phyloP scores from a whole-genome alignment of 2,888 invertebrate species.

The Hirtodrosophila alboralis region DNA sequence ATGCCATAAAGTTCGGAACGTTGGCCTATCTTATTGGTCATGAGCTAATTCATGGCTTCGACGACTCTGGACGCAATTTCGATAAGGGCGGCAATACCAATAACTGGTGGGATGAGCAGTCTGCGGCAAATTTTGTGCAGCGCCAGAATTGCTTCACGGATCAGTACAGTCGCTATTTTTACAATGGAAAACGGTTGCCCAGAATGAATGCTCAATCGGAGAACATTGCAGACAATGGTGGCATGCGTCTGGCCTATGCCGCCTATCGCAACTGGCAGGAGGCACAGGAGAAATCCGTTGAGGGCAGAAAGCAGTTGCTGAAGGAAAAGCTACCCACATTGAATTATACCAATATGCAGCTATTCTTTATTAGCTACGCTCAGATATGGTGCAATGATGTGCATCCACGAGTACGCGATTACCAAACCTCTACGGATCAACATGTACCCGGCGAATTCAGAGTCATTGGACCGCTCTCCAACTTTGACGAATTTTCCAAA shows the following conservation, averaged over 20 bases:
- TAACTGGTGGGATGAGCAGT: constrained; percentile 79
- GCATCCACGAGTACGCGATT: constrained; percentile 34
- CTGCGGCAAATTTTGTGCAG: constrained; percentile 57
- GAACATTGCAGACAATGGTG: constrained; percentile 83
- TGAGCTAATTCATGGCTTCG: constrained; percentile 81
- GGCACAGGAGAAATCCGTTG: constrained; percentile 12
- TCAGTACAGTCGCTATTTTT: constrained; percentile 73
- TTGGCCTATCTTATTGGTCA: constrained; percentile 77
- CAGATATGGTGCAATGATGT: constrained; percentile 81
- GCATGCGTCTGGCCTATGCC: constrained; percentile 77
- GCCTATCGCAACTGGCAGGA: constrained; percentile 78
- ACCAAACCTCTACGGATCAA: constrained; percentile 60
- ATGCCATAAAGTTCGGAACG: constrained; percentile 76
- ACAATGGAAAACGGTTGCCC: constrained; percentile 62
- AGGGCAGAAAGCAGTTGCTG: constrained; percentile 26
- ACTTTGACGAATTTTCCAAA: constrained; percentile 78
- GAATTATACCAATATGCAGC: constrained; percentile 73
- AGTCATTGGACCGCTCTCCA: constrained; percentile 78
- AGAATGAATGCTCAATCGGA: constrained; percentile 71
- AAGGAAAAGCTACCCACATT: constrained; percentile 71
- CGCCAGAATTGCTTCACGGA: constrained; percentile 74
- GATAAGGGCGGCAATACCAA: constrained; percentile 69
- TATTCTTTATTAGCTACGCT: constrained; percentile 82
- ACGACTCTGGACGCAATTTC: constrained; percentile 75
- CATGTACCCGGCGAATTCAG: constrained; percentile 73